These are phyloP conservation scores for Laupala kohalensis DNA, from an alignment of 1,140 invertebrate species.

Conservation along the genomic window DNA sequence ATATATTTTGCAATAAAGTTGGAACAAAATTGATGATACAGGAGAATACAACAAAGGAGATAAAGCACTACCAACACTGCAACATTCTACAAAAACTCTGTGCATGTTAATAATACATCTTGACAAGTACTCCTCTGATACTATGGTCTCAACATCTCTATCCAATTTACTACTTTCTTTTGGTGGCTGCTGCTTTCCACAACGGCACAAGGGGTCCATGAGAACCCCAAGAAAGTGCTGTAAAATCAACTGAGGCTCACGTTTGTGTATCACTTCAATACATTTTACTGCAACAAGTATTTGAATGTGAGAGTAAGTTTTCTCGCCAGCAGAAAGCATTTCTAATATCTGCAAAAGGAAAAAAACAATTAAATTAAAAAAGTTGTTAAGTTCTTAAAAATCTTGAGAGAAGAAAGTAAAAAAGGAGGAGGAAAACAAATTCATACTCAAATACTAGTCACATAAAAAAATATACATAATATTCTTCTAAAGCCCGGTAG, in stretches of 20 bases:
- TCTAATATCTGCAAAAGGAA: conserved; percentile 11
- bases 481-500: too few relatives aligned
- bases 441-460: too few relatives aligned
- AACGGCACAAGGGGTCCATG: conserved; percentile 27
- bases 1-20: conserved; percentile 24
- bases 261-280: conserved; percentile 35
- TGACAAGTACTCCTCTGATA: conserved; percentile 24
- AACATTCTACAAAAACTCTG: conserved; percentile 24
- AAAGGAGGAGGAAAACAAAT: too few relatives aligned
- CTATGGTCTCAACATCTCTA: background rate
- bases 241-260: conserved; percentile 29
- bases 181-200: background rate
- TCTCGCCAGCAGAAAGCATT: conserved; percentile 5
- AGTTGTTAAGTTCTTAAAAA: too few relatives aligned
- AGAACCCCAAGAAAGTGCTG: conserved; percentile 31
- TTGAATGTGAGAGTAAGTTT: background rate
- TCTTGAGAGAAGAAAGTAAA: too few relatives aligned
- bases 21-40: conserved; percentile 27
- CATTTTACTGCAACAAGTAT: conserved; percentile 32
- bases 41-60: conserved; percentile 23
- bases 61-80: conserved; percentile 20
- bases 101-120: conserved; percentile 27
- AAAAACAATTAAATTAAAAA: background rate
- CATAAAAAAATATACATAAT: too few relatives aligned
- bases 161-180: background rate